Base-by-base conservation (phyloP, 2,797 vertebrate species). In the Champsocephalus esox region DNA sequence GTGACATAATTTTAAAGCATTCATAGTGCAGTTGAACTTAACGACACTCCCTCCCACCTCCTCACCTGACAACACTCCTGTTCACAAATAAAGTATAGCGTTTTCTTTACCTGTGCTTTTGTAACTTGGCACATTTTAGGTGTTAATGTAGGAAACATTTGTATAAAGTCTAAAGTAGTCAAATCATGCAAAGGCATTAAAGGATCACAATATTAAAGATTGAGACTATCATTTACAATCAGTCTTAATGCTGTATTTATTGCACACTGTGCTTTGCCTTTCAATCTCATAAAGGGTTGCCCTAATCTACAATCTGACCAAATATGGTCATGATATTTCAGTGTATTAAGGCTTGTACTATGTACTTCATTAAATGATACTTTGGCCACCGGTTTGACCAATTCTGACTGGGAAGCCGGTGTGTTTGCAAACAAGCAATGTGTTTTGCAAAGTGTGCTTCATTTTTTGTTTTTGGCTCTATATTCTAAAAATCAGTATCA, bases 181-280 rank as follows among this genome's bases (percentile, higher is more conserved):
- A 38, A 38, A 38, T 38, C 34, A 50, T 38, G 32, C 59, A 79
- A 82, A 88, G 83, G 75, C 80, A 86, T 79, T 38, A 57, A 67
- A 43, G 46, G 65, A 72, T 67, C 10, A 41, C 56, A 56, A 49
- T 57, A 67, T 70, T 49, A 70, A 28, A 55, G 3, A 24, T 54
- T 13, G n/a, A 48, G 60, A 44, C 49, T 48, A 9, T 48, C n/a
- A 3, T 66, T 60, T 57, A 73, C 34, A 57, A 24, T 77, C 71
- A 49, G 5, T 52, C 19, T 48, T 51, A 66, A 48, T 45, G 4
- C 28, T 45, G 13, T 65, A 58, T 11, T 58, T 32, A 64, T 54
- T 48, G 4, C 16, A 43, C 6, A 38, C 11, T 34, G 54, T 13
- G n/a, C 19, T 65, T 74, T 32, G 41, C 16, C 49, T 24, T 72